A percentile compares a stretch with the other conserved stretches of the same genome.
phyloP scores from a whole-genome alignment of 2,113 vertebrate species.

The Zootoca vivipara region DNA sequence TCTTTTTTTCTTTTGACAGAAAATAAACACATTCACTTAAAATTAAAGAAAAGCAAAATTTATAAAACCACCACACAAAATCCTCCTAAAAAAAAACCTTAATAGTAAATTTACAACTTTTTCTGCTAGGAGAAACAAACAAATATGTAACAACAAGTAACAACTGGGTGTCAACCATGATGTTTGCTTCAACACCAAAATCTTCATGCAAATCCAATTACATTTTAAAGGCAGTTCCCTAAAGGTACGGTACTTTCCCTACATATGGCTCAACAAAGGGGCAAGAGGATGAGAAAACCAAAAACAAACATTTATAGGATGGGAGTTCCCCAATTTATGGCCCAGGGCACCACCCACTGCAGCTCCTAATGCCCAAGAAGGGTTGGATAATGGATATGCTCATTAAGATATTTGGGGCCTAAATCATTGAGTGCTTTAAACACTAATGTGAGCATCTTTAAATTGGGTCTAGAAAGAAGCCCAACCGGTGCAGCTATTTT shows the following conservation, averaged over 20 bases:
- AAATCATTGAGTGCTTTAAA: no score
- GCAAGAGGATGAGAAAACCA: background rate
- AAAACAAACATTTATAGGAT: background rate
- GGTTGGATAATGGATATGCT: no score
- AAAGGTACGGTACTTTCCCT: background rate
- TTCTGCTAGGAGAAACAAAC: background rate
- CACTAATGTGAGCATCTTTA: no score
- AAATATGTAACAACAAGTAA: background rate
- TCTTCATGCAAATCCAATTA: background rate
- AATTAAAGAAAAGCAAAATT: background rate
- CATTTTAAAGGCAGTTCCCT: background rate
- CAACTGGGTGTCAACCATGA: background rate
- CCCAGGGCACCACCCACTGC: no score
- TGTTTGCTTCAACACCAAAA: background rate
- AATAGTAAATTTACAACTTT: background rate
- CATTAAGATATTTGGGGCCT: no score
- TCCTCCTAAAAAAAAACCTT: background rate
- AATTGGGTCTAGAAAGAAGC: no score
- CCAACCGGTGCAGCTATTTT: no score
- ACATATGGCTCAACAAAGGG: background rate
- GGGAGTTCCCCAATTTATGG: no score
- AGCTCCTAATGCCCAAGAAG: no score
- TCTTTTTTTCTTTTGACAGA: slow-evolving; percentile 1
- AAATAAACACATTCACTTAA: background rate
- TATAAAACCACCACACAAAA: background rate